These are phyloP conservation scores for Lepisosteus osseus DNA, from an alignment of 2,113 vertebrate genomes.

Conservation along the genomic window DNA sequence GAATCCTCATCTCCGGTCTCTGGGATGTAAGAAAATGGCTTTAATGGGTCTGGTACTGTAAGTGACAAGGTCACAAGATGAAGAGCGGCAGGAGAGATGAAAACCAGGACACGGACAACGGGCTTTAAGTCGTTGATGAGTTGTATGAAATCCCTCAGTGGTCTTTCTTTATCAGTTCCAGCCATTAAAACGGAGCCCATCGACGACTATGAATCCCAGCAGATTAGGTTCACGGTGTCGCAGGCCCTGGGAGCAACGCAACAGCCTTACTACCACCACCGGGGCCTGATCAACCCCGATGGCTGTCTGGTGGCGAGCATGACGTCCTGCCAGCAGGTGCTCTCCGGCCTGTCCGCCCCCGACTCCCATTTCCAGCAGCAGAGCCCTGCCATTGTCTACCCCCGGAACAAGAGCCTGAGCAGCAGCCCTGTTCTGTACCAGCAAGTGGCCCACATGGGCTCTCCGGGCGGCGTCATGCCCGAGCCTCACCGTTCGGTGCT, in stretches of 20 bases:
- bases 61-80: too few relatives aligned
- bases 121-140: too few relatives aligned
- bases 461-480: constrained; percentile 58
- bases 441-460: constrained; percentile 60
- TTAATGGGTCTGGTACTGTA: too few relatives aligned
- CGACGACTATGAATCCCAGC: constrained; percentile 84
- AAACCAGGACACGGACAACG: too few relatives aligned
- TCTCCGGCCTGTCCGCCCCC: constrained; percentile 72
- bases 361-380: constrained; percentile 85
- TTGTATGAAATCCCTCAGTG: too few relatives aligned
- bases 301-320: constrained; percentile 76
- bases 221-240: constrained; percentile 78
- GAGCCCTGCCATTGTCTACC: constrained; percentile 79
- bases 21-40: too few relatives aligned
- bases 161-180: constrained; percentile 71
- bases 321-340: constrained; percentile 85
- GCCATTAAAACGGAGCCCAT: constrained; percentile 94
- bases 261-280: constrained; percentile 82
- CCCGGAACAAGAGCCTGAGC: constrained; percentile 80
- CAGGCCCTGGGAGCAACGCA: constrained; percentile 78
- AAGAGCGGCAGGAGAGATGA: too few relatives aligned
- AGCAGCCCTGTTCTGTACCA: constrained; percentile 77
- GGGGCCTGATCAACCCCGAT: constrained; percentile 71
- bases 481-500: constrained; percentile 90
- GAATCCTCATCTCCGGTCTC: too few relatives aligned